Base-by-base conservation (phyloP, 2,113 vertebrate genomes). In the Oostethus manadensis region DNA sequence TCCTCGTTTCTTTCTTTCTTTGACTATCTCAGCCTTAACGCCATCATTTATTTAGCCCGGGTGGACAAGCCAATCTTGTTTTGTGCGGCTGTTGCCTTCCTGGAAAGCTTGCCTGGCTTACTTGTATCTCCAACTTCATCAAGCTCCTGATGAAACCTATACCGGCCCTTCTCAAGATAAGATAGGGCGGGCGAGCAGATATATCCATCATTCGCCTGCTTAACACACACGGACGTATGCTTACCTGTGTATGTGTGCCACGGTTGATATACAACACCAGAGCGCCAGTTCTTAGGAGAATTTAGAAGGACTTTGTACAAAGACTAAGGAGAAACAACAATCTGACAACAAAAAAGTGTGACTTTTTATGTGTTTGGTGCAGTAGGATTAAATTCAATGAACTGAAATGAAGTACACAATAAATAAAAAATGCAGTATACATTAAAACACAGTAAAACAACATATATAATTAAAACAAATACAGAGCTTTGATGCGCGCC, bases 21-120 rank as follows among this genome's bases (percentile, higher is more conserved):
- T 75, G 81, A 81, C 77, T 84, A 79, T 82, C 80, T 77, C 63
- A 18, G 75, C 72, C 63, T 59, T 67, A 70, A 47, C 76, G 73
- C 68, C 66, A 56, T 71, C 81, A 84, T 84, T 85, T 82, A 80
- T 86, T 87, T 80, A 70, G 66, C 63, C 6, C 2, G 51, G 58
- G 61, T 66, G 77, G 83, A 86, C 84, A 86, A 85, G 81, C 84
- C 83, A 88, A 86, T 88, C 84, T 85, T 77, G 78, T 80, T 85
- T 72, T 83, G 79, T 82, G 83, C 75, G 77, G 67, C 74, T 83
- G 81, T 83, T 65, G 76, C 67, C 47, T 45, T 67, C 72, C 51
- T 82, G 55, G 64, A 76, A 82, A 79, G 76, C 82, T 40, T 68
- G 71, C 74, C 73, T 51, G 73, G 74, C 79, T 84, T 65, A 78